Evolutionary conservation across 2,113 vertebrate species (phyloP).

Genomic region (Equus przewalskii): DNA sequence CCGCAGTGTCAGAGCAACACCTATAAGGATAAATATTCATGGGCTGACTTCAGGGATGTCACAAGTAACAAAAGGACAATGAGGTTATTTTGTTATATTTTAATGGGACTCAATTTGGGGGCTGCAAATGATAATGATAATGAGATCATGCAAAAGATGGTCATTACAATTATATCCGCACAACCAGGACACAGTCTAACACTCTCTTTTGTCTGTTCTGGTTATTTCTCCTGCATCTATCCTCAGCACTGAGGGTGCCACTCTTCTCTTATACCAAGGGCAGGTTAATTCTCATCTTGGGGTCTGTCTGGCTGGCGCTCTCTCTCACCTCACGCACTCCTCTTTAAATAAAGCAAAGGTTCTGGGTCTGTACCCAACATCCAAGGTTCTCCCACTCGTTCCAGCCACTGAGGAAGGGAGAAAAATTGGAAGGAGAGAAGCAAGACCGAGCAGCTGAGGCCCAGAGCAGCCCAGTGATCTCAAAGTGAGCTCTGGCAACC

Average conservation of each 20-base stretch:
- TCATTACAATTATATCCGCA: not conserved
- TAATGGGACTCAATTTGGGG: slow-evolving; percentile 33
- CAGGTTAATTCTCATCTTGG: not conserved
- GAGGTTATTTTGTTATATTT: slow-evolving; percentile 22
- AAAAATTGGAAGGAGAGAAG: not conserved
- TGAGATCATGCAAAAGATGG: not conserved
- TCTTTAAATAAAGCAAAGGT: not conserved
- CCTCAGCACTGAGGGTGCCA: not conserved
- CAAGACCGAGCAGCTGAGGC: not conserved
- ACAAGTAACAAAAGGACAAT: not conserved
- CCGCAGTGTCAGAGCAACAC: not conserved
- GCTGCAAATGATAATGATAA: not conserved
- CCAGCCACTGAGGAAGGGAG: not conserved
- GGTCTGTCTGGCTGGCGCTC: not conserved
- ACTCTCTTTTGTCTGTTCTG: not conserved
- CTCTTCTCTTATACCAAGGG: not conserved
- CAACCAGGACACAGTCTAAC: not conserved
- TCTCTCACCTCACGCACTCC: not conserved
- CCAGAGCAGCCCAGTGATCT: not conserved
- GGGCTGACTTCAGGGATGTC: not conserved
- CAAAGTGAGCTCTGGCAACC: not conserved
- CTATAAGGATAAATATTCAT: not conserved
- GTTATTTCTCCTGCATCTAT: not conserved
- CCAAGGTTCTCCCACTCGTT: not conserved
- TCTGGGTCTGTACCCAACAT: not conserved